Conservation (phyloP, 2,797 vertebrate genomes). For the Tapirus indicus region DNA sequence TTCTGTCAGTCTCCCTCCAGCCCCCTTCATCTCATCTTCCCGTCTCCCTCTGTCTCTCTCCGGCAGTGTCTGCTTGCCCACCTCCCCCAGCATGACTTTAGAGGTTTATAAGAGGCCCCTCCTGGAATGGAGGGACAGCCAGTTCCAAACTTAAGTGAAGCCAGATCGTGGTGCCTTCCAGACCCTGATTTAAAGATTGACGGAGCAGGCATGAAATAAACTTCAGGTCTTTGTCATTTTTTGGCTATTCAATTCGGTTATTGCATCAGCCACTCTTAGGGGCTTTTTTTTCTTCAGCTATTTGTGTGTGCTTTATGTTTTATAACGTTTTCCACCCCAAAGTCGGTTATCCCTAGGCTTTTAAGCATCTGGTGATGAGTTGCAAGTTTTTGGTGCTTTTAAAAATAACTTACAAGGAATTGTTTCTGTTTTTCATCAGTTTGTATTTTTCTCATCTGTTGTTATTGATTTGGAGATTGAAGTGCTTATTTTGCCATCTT, state of each 20-base stretch:
- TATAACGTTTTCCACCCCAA: background rate
- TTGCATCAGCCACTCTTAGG: slow-evolving; percentile 51
- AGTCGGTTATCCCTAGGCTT: background rate
- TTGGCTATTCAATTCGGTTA: slow-evolving; percentile 16
- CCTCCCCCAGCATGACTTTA: background rate
- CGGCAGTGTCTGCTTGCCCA: background rate
- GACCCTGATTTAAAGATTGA: slow-evolving; percentile 3
- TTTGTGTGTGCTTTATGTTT: slow-evolving; percentile 20
- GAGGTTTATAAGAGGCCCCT: background rate
- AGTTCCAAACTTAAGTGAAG: slow-evolving; percentile 64
- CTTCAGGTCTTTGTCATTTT: slow-evolving; percentile 69
- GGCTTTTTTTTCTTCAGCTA: background rate
- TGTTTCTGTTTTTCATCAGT: slow-evolving; percentile 57
- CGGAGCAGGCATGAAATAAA: slow-evolving; percentile 56
- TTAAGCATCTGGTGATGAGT: slow-evolving; percentile 69
- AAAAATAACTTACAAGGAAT: slow-evolving; percentile 72
- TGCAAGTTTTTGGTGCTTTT: slow-evolving; percentile 65
- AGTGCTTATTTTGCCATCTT: slow-evolving; percentile 65
- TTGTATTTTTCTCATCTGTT: slow-evolving; percentile 61
- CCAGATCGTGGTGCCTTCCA: slow-evolving; percentile 63
- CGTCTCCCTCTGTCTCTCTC: background rate
- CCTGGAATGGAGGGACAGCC: slow-evolving; percentile 7
- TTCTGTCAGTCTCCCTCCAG: background rate
- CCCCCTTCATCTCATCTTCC: background rate
- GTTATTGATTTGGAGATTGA: slow-evolving; percentile 72